Base-by-base conservation (phyloP, 2,113 vertebrate species). In the Lepisosteus oculatus region DNA sequence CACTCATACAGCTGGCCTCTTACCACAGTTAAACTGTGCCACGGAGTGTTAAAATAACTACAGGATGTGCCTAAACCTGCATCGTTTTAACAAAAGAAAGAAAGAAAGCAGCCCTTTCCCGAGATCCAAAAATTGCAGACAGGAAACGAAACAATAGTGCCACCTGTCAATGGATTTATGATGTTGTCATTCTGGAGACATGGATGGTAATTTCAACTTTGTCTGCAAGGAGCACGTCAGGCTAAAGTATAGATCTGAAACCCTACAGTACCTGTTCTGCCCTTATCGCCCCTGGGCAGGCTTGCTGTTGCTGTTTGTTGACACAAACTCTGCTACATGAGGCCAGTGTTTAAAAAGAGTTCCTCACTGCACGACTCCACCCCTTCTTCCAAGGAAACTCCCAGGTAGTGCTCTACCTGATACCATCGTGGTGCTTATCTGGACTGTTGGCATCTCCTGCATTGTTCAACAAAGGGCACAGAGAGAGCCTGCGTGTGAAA, bases 1-100 rank as follows among this genome's bases (percentile, higher is more conserved):
- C 57, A 15, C 12, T 59, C 57, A 59, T 78, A 82, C 85, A 85
- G 59, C 71, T 85, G 82, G 84, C 85, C 87, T 74, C 72, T 74
- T 76, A 78, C 81, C 78, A 85, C 77, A 77, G 73, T 76, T 82
- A 77, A 76, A 80, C 71, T 62, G 12, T 43, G 55, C 29, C 66
- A 55, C 14, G 8, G n/a, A 6, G 66, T 42, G 12, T 41, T 41
- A 3, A 44, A 6, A 42, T 9, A 56, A 54, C 14, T 6, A 29
- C 45, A 55, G 15, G 68, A n/a, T 12, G 47, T 11, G 3, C 42
- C 6, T 57, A 59, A 55, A 54, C 65, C 15, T 67, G 45, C 45
- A 41, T n/a, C n/a, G 3, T 4, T 29, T 29, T 29, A 29, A 29
- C 29, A 29, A 29, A 29, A 29, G 29, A 29, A 29, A 29, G 29